phyloP scores from a whole-genome alignment of 2,888 invertebrate species.

The Embidobia sp. region DNA sequence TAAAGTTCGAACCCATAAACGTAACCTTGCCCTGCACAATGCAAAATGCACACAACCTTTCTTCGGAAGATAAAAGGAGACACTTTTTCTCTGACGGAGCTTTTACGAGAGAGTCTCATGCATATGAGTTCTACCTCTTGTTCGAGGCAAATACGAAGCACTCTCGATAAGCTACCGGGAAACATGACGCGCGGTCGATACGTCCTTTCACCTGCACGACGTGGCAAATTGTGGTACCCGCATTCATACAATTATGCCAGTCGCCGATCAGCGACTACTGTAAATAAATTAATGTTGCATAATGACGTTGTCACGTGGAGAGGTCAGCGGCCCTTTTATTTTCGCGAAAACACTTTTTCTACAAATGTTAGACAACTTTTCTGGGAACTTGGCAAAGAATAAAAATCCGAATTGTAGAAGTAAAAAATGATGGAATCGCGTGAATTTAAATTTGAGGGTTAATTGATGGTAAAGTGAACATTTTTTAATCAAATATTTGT shows the following conservation, averaged over 20 bases:
- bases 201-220: conserved; percentile 28
- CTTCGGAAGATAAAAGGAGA: conserved; percentile 55
- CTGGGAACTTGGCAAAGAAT: too few relatives aligned
- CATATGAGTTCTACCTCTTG: conserved; percentile 66
- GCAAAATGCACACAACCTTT: conserved; percentile 40
- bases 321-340: too few relatives aligned
- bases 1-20: conserved; percentile 42
- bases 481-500: too few relatives aligned
- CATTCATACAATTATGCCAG: conserved; percentile 24
- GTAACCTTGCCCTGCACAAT: conserved; percentile 36
- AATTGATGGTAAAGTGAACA: too few relatives aligned
- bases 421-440: too few relatives aligned
- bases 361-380: too few relatives aligned
- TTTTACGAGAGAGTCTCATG: conserved; percentile 62
- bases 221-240: conserved; percentile 10
- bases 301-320: too few relatives aligned
- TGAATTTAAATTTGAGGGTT: too few relatives aligned
- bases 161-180: conserved; percentile 65
- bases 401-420: too few relatives aligned
- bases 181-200: conserved; percentile 58
- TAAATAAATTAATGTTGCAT: too few relatives aligned
- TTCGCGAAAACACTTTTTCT: too few relatives aligned
- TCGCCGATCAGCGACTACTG: too few relatives aligned
- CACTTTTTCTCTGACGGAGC: conserved; percentile 45
- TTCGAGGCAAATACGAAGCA: conserved; percentile 52